phyloP scores from a whole-genome alignment of 2,113 vertebrate genomes.

The Leucosticte australis region DNA sequence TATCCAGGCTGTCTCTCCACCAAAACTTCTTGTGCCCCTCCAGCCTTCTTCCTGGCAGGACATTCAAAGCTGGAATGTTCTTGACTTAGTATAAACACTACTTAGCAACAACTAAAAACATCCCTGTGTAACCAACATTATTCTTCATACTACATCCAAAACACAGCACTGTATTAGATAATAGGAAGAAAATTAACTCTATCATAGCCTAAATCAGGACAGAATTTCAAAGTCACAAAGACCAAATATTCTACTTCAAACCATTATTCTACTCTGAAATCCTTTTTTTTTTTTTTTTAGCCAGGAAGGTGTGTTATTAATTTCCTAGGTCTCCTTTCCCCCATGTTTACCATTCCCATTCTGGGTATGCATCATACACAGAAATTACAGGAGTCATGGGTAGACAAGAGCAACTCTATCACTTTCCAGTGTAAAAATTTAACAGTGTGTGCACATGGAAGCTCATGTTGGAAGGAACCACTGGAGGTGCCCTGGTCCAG shows the following conservation, averaged over 20 bases:
- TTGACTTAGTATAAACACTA: not conserved
- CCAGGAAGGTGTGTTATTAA: not conserved
- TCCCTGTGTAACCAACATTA: not conserved
- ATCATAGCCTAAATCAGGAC: not conserved
- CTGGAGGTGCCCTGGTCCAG: not conserved
- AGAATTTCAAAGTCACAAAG: not conserved
- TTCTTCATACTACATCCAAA: not conserved
- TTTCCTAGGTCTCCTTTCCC: rapidly evolving
- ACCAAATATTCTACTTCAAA: not conserved
- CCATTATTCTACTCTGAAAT: not conserved
- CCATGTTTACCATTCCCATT: not conserved
- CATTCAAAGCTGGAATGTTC: not conserved
- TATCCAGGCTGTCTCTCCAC: not conserved
- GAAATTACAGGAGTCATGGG: not conserved
- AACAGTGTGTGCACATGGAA: not conserved
- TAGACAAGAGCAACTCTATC: not conserved
- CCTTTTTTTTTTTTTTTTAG: not conserved
- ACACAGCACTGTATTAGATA: not conserved
- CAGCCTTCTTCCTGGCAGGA: not conserved
- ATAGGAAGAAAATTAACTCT: not conserved
- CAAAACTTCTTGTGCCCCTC: not conserved
- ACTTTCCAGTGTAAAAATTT: not conserved
- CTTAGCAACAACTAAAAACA: not conserved
- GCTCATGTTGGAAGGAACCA: not conserved
- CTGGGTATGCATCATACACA: not conserved